A percentile compares a stretch with the other conserved stretches of the same genome.
These are phyloP conservation scores for Electrophaes corylata DNA, from an alignment of 2,888 invertebrate species.

Conservation along the genomic window DNA sequence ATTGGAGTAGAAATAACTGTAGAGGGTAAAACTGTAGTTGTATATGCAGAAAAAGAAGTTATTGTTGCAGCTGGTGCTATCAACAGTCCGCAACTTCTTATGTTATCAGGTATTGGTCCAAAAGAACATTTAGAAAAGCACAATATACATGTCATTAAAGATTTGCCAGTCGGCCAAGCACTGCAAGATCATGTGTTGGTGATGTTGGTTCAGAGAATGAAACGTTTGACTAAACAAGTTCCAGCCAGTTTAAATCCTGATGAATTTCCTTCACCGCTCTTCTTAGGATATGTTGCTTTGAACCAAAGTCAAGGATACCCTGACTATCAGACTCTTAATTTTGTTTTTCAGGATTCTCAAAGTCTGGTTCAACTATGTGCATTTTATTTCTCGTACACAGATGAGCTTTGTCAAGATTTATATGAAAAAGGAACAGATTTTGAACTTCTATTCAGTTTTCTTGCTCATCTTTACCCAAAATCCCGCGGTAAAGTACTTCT, in stretches of 20 bases:
- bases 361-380: constrained; percentile 3
- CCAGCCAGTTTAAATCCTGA: constrained; percentile 41
- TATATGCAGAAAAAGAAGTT: constrained; percentile 67
- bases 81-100: constrained; percentile 74
- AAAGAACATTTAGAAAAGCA: constrained; percentile 56
- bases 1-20: constrained; percentile 65
- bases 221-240: constrained; percentile 48
- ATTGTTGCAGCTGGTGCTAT: constrained; percentile 73
- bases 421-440: constrained; percentile 3
- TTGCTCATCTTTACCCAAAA: constrained; percentile 1
- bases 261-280: constrained; percentile 42
- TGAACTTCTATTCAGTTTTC: neutral
- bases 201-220: constrained; percentile 46
- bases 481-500: constrained; percentile 17
- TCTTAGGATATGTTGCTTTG: constrained; percentile 75
- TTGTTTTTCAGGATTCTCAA: constrained; percentile 2
- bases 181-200: constrained; percentile 71
- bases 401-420: constrained; percentile 12
- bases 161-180: constrained; percentile 73
- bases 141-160: constrained; percentile 57
- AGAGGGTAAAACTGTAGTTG: constrained; percentile 40
- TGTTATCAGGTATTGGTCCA: constrained; percentile 57
- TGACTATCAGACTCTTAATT: constrained; percentile 37
- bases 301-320: constrained; percentile 78
- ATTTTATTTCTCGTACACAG: constrained; percentile 5